phyloP scores from a whole-genome alignment of 1,140 invertebrate genomes.

The Colletes latitarsis region DNA sequence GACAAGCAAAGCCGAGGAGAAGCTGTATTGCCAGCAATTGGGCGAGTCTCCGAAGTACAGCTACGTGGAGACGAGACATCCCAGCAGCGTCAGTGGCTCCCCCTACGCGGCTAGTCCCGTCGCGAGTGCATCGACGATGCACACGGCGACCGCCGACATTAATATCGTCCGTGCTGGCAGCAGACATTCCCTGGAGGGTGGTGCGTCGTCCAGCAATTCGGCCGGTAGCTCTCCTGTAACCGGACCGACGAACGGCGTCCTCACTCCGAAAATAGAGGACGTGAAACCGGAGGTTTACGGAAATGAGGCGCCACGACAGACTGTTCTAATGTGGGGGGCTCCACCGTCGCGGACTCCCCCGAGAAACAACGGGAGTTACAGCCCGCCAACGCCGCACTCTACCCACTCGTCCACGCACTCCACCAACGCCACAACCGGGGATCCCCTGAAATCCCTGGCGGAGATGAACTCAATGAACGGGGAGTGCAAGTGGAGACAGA shows the following conservation, averaged over 20 bases:
- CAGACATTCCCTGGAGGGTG: constrained; percentile 82
- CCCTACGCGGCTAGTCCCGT: constrained; percentile 76
- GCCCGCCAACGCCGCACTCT: constrained; percentile 78
- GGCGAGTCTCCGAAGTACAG: constrained; percentile 78
- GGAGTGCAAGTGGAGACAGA: constrained; percentile 81
- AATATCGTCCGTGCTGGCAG: constrained; percentile 78
- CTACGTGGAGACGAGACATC: constrained; percentile 80
- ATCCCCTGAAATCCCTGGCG: constrained; percentile 83
- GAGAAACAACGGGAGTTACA: constrained; percentile 78
- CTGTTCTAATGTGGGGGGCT: constrained; percentile 92
- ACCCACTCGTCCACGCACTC: constrained; percentile 76
- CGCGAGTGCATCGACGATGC: constrained; percentile 71
- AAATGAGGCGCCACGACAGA: constrained; percentile 86
- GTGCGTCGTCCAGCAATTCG: constrained; percentile 81
- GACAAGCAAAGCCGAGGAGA: constrained; percentile 83
- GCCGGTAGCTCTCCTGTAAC: constrained; percentile 82
- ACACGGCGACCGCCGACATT: constrained; percentile 71
- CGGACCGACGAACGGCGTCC: constrained; percentile 80
- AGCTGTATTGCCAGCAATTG: constrained; percentile 85
- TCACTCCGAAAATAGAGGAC: constrained; percentile 85
- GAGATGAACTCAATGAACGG: constrained; percentile 83
- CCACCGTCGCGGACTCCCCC: constrained; percentile 79
- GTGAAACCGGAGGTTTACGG: constrained; percentile 82
- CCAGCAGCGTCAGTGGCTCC: constrained; percentile 80
- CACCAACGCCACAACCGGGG: constrained; percentile 70